Base-by-base conservation (phyloP, 2,888 invertebrate genomes). In the Drosophila cognata region DNA sequence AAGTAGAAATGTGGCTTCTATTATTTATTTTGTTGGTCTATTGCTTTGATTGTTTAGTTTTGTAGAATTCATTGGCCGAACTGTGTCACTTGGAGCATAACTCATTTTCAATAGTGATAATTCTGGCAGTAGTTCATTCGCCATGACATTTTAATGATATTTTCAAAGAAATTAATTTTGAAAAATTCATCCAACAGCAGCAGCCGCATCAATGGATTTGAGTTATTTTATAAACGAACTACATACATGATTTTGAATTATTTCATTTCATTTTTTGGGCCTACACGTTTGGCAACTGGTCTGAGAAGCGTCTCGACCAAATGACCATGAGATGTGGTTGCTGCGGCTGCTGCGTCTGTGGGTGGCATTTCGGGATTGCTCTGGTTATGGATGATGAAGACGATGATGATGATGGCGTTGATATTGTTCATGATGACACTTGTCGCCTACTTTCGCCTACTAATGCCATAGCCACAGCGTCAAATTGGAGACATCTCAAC, bases 341-440 rank as follows among this genome's bases (percentile, higher is more conserved):
- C 46, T 46, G 21, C 21, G 46, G 46, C 18, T 53, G 36, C 5
- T 38, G 59, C 33, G 43, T 29, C 71, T 78, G 74, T 79, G 89
- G 84, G 89, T 81, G 84, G 81, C 75, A 85, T 84, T 81, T 81
- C 73, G 69, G 78, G 73, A 65, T 73, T 74, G 71, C 71, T 74
- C 72, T 31, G 38, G 13, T 38, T 18, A 11, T 16, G 35, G 36
- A 55, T 55, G 36, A 18, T 38, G 28, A 29, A 29, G 29, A 51
- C n/a, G 29, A 51, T 29, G 29, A 29, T 51, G 51, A 51, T 51
- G 51, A 29, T 25, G 28, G 18, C 28, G 28, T 13, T 25, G 28
- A 56, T 38, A n/a, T 25, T 11, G 56, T 13, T 57, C 56, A 55
- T 61, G 71, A 77, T 84, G 84, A 77, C 84, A 88, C 77, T 84